Evolutionary conservation across 2,888 invertebrate species (phyloP), one percentile per base, ranked within the genome.

Genomic region (Drosophila formosana): DNA sequence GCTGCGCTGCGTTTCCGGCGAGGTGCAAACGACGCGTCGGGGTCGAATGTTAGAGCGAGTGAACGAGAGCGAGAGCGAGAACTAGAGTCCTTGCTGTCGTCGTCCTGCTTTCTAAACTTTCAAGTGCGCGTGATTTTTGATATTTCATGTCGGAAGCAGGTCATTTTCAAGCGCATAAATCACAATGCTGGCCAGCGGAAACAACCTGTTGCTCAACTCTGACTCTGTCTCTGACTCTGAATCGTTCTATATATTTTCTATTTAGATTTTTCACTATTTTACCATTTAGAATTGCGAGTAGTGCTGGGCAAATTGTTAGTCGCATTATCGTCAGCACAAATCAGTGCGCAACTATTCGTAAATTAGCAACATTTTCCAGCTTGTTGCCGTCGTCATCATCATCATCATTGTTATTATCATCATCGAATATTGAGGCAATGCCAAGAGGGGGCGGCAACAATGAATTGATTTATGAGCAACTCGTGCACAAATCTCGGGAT

Each of bases 381-480:
- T 89, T 90, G 80, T 87, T 88, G 78, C 77, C 79, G 76, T 84
- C 84, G 80, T 68, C 82, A 51, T 34, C 51, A 60, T 61, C 63
- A 37, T 41, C 46, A 39, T 51, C 30, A 45, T 60, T 52, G 25
- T 52, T 52, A 47, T 58, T 11, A 32, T 52, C 60, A 50, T 65
- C 43, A 45, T 57, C 41, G 37, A 45, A 41, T 26, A 4, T 5
- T 41, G 8, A 51, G 28, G 8, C 13, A 45, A 43, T 18, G 41
- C 4, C 45, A 53, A 23, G 30, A 57, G 65, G 51, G 53, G 47
- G 67, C 30, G 71, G 55, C 61, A 80, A 81, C 80, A 81, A 89
- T 87, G 75, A 78, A 85, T 90, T 91, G 91, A 91, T 91, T 91
- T 89, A 91, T 91, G 91, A 88, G 80, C 72, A 77, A 80, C 77